Evolutionary conservation across 2,113 vertebrate species (phyloP), one percentile per base, ranked within the genome.

Genomic region (Lagopus muta): DNA sequence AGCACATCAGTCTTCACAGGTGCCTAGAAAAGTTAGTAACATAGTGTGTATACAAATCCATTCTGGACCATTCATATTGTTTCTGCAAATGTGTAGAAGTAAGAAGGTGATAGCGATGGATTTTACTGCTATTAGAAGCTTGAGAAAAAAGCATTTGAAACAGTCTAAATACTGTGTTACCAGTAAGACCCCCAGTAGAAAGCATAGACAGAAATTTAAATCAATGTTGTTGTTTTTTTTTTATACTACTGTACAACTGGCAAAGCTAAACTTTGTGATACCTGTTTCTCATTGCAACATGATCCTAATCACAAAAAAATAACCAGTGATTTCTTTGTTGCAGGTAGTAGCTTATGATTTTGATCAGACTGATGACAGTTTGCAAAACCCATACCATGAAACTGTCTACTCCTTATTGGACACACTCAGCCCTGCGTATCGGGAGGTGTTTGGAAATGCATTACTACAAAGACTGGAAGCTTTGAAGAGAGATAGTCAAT

Each of bases 321-420:
- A 79, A 94, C 69, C 25, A 40, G 24, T 55, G 16, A 5, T 88
- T 78, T 95, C 71, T 95, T 80, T 94, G 21, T 76, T 82, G 65
- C 95, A 99, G 99, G 98, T 99, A 80, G 99, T 99, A 89, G 99
- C 98, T 83, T 98, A 99, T 52, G 97, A 97, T 81, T 99, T 99
- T 87, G 98, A 99, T 96, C 98, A 99, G 73, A 98, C 99, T 84
- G 97, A 99, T 40, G 98, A 98, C 40, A 98, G 96, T 43, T 70
- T 99, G 87, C 98, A 96, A 93, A 98, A 97, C 40, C 99, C 98
- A 10, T 99, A 99, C 96, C 98, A 99, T 6, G 99, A 99, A 96
- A 99, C 99, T 7, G 98, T 99, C 92, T 99, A 99, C 97, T 99
- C 99, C 2, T 97, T 99, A 77, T 94, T 99, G 97, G 99, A 99